Evolutionary conservation across 2,113 vertebrate genomes (phyloP).

Genomic region (Pyrgilauda ruficollis): DNA sequence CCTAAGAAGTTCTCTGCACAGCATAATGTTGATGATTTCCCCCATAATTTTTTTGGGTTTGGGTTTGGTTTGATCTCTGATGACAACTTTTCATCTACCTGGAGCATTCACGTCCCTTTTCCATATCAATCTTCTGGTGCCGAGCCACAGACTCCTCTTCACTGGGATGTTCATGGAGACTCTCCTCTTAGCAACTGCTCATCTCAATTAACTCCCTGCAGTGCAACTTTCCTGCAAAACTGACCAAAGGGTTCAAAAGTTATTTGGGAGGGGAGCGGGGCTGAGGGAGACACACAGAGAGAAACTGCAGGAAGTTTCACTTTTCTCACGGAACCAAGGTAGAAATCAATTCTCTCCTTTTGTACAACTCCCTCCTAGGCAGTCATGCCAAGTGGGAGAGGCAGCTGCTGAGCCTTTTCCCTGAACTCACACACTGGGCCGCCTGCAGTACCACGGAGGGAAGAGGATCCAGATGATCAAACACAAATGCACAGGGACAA

Average conservation of each 20-base stretch:
- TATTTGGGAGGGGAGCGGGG: neutral
- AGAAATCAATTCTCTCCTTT: conserved; percentile 4
- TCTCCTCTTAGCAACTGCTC: neutral
- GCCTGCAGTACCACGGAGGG: neutral
- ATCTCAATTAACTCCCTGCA: neutral
- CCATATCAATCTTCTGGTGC: neutral
- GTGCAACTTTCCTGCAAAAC: neutral
- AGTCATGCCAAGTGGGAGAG: neutral
- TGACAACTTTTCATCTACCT: neutral
- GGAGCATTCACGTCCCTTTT: neutral
- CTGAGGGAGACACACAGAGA: rapidly evolving
- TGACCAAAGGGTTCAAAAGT: conserved; percentile 3
- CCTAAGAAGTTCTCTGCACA: neutral
- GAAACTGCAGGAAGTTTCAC: neutral
- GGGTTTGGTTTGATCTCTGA: neutral
- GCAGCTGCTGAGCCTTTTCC: neutral
- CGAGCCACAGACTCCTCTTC: neutral
- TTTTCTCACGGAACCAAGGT: neutral
- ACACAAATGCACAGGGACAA: neutral
- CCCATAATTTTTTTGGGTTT: neutral
- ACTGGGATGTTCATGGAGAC: neutral
- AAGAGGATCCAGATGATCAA: rapidly evolving
- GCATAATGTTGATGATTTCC: neutral
- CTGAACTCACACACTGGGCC: rapidly evolving
- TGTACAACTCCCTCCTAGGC: neutral